These are phyloP conservation scores for Actinia equina DNA, from an alignment of 64 coral and sea anemone genomes.

Conservation along the genomic window DNA sequence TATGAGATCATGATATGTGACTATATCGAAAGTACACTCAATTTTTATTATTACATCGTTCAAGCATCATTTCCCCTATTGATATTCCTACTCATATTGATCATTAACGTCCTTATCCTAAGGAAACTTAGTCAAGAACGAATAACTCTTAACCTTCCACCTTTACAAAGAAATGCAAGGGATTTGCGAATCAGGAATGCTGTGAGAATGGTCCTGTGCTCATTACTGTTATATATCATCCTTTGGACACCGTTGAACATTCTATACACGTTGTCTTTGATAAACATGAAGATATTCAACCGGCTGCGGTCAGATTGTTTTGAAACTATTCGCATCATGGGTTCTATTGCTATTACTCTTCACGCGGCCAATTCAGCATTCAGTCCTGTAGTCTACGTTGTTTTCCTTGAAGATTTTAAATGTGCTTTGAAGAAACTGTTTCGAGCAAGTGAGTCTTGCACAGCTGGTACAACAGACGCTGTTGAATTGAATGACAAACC, in stretches of 20 bases:
- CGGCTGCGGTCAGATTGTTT: background rate
- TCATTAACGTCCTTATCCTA: background rate
- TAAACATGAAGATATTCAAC: background rate
- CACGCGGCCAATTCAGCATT: background rate
- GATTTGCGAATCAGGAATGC: background rate
- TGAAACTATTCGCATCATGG: background rate
- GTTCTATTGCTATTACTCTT: background rate
- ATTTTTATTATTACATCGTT: background rate
- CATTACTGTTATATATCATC: background rate
- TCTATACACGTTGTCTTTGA: background rate
- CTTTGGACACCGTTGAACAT: background rate
- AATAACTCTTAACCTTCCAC: background rate
- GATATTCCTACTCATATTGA: background rate
- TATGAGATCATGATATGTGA: background rate
- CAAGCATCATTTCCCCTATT: background rate
- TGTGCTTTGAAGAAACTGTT: background rate
- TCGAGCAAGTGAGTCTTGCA: background rate
- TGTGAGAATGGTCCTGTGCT: constrained; percentile 11
- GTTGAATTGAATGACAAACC: background rate
- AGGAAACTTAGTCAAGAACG: background rate
- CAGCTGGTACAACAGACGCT: background rate
- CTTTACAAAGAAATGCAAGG: background rate
- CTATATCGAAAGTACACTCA: background rate
- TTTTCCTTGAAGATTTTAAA: constrained; percentile 7
- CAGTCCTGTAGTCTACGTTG: background rate